Evolutionary conservation across 2,797 vertebrate genomes (phyloP), one percentile per base, ranked within the genome.

Genomic region (Gobionotothen gibberifrons): DNA sequence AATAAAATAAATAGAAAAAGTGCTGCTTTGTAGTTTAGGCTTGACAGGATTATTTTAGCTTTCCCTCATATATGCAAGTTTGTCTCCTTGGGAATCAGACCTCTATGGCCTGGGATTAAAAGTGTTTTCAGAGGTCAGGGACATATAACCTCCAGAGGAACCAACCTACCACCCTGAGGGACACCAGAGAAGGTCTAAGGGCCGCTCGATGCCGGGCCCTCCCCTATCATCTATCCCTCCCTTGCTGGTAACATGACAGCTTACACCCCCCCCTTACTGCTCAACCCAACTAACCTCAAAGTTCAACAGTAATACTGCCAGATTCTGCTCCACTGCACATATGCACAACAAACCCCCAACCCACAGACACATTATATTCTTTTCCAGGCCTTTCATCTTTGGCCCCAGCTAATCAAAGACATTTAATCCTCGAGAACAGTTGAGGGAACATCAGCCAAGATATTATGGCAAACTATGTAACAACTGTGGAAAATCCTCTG

Each of bases 381-480:
- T 81, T 83, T 86, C 39, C 55, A 58, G 59, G 46, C 58, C 26
- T 86, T 84, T 90, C 81, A 90, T 90, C 82, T 87, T 81, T 67
- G 62, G 71, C 61, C 87, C 79, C 78, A 64, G 70, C 69, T 76
- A 79, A 81, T 81, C 81, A 80, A 72, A 80, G 78, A 71, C 71
- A 72, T 53, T 81, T 86, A 91, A 91, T 87, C 86, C 89, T 83
- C 4, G 3, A 57, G 75, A 79, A 73, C 26, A 83, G 83, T 82
- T 75, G 69, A 49, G 85, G 72, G 75, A 83, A 81, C 85, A 79
- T 67, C 67, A 71, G 63, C 73, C 32, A 55, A 70, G 72, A 88
- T 82, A 88, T 88, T 81, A 86, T 36, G 47, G 73, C 72, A 78
- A 89, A 89, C 82, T 90, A 87, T 13, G 26, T 81, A 82, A 84